phyloP scores from a whole-genome alignment of 2,888 invertebrate species.

The Stenoptilia bipunctidactyla region DNA sequence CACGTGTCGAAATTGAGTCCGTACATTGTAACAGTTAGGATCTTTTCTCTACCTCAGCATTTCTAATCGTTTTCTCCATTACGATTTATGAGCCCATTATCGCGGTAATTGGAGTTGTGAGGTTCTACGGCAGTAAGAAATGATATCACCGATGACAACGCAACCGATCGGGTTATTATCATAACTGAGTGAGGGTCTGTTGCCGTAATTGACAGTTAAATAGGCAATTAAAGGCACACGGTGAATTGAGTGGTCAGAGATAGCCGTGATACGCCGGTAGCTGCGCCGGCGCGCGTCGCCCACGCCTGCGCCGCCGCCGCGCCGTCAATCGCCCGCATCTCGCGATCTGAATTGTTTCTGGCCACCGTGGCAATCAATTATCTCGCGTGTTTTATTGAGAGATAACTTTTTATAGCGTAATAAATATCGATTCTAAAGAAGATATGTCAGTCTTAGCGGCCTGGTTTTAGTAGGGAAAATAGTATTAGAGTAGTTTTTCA shows the following conservation, averaged over 20 bases:
- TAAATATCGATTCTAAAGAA: background rate
- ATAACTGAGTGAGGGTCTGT: constrained; percentile 19
- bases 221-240: constrained; percentile 37
- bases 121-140: background rate
- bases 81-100: too few relatives aligned
- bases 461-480: too few relatives aligned
- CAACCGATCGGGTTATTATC: constrained; percentile 24
- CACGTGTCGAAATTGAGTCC: too few relatives aligned
- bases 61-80: too few relatives aligned
- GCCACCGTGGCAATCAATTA: background rate
- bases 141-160: constrained; percentile 19
- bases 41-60: too few relatives aligned
- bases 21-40: too few relatives aligned
- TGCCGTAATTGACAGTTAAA: constrained; percentile 54
- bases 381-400: constrained; percentile 1
- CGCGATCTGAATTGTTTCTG: constrained; percentile 10
- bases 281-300: constrained; percentile 23
- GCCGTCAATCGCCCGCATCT: constrained; percentile 15
- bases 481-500: too few relatives aligned
- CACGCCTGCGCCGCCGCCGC: constrained; percentile 18
- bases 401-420: background rate
- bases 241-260: constrained; percentile 36
- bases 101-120: too few relatives aligned
- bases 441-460: too few relatives aligned
- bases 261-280: constrained; percentile 25